Conservation (phyloP, 2,797 vertebrate genomes). For the Darevskia nairensis region DNA sequence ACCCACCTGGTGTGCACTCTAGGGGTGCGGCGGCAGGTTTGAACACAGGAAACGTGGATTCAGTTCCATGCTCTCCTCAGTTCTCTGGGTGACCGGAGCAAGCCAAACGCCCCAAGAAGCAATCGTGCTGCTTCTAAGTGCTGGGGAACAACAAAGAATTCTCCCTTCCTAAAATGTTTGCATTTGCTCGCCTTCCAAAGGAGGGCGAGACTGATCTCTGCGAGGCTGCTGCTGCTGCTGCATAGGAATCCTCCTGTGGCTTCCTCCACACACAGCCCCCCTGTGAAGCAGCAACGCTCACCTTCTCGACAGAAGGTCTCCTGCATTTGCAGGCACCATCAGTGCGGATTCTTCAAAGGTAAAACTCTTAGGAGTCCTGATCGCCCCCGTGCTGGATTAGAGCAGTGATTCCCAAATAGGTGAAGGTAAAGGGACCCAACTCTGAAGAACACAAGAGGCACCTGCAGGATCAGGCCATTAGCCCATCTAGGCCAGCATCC, state of each 20-base stretch:
- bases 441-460: too few species aligned
- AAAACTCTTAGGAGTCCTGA: too few species aligned
- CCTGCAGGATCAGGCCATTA: too few species aligned
- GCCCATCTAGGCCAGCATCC: too few species aligned
- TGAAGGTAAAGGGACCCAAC: too few species aligned
- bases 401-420: too few species aligned
- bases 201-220: too few species aligned
- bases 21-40: too few species aligned
- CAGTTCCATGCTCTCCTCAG: neutral
- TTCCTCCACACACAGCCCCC: neutral
- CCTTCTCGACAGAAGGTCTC: neutral
- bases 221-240: neutral
- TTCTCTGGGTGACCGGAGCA: neutral
- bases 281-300: too few species aligned
- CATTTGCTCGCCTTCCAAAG: neutral
- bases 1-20: too few species aligned
- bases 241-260: neutral
- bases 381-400: neutral
- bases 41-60: neutral
- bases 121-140: neutral
- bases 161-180: neutral
- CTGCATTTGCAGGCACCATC: too few species aligned
- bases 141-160: neutral
- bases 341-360: neutral
- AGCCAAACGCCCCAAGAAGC: neutral